Percentiles rank a stretch among this genome's conserved stretches.
Evolutionary conservation across 2,888 invertebrate species (phyloP).

Genomic region (Megalurothrips usitatus): DNA sequence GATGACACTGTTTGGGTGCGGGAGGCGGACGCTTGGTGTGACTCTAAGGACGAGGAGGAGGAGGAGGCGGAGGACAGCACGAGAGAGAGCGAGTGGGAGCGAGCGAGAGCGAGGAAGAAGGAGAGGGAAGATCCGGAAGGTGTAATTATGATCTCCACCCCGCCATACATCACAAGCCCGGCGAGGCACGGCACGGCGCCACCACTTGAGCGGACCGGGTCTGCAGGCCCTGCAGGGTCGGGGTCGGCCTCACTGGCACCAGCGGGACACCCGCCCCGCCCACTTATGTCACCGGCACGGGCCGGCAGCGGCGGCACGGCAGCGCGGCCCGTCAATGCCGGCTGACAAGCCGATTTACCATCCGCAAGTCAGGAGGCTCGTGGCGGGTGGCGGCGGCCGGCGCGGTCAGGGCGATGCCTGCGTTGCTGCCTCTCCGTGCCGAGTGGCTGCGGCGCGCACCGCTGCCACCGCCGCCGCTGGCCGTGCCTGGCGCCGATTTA

Average conservation of each 20-base stretch:
- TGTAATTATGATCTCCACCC: conserved; percentile 24
- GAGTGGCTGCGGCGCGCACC: no score
- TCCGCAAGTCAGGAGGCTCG: not conserved
- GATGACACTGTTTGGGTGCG: conserved; percentile 22
- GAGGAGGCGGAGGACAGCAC: not conserved
- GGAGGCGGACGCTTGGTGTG: not conserved
- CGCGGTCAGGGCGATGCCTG: not conserved
- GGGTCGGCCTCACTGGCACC: not conserved
- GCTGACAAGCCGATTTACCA: conserved; percentile 19
- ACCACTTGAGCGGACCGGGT: no score
- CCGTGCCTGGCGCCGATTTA: not conserved
- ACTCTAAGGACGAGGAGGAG: not conserved
- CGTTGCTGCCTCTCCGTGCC: no score
- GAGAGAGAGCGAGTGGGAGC: no score
- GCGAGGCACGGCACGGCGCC: not conserved
- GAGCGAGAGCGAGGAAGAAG: not conserved
- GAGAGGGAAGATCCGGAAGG: not conserved
- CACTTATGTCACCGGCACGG: conserved; percentile 14
- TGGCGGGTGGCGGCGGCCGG: not conserved
- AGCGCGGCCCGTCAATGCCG: not conserved
- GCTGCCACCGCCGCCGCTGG: no score
- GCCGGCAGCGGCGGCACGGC: not conserved
- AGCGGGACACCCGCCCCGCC: not conserved
- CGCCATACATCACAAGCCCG: conserved; percentile 15
- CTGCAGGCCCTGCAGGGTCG: no score